Conservation (phyloP, 2,888 invertebrate species). For the Lapara coniferarum region DNA sequence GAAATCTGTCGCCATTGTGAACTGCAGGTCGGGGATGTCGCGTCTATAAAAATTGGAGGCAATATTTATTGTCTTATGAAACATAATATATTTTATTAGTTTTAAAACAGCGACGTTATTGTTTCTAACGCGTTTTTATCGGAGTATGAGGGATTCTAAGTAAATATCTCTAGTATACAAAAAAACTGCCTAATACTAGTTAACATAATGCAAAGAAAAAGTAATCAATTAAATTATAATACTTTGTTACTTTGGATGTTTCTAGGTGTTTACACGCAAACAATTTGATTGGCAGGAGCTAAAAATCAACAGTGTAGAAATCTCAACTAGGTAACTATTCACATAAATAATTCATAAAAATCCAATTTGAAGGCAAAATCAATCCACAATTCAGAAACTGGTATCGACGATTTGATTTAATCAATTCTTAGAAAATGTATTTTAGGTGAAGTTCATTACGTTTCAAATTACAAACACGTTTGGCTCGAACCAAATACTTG, state of each 20-base stretch:
- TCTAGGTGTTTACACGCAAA: too few species aligned
- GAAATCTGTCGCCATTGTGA: slow-evolving; percentile 36
- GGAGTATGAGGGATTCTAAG: too few species aligned
- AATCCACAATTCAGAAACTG: background rate
- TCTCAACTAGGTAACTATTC: too few species aligned
- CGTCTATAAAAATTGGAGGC: background rate
- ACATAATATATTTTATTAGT: background rate
- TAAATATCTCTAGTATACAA: too few species aligned
- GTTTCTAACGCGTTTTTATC: too few species aligned
- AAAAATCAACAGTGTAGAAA: background rate
- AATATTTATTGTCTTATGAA: background rate
- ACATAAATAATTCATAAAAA: background rate
- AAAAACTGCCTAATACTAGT: too few species aligned
- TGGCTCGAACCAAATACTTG: background rate
- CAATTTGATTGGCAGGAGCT: background rate
- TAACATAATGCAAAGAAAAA: too few species aligned
- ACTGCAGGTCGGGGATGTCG: slow-evolving; percentile 3
- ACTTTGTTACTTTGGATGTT: too few species aligned
- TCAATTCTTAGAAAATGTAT: background rate
- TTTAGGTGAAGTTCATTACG: background rate
- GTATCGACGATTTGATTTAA: background rate
- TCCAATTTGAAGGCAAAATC: background rate
- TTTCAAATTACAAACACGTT: slow-evolving; percentile 10
- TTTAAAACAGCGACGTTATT: background rate
- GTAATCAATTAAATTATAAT: too few species aligned